Base-by-base conservation (phyloP, 1,140 invertebrate species). In the Xylocopa sonorina region DNA sequence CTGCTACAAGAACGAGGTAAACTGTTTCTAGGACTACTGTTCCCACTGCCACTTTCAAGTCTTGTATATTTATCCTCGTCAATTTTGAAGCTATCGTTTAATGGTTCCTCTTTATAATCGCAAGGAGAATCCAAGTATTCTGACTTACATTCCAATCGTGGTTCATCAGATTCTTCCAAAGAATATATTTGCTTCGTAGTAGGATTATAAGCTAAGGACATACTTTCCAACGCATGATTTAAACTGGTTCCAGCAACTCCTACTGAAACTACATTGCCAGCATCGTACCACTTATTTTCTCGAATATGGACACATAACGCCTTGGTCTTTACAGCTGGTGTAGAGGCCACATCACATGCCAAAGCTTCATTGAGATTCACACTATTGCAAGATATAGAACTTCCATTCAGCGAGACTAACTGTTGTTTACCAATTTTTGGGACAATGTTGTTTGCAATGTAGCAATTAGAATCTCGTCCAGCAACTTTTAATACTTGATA, bases 201-300 rank as follows among this genome's bases (percentile, higher is more conserved):
- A 43, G 93, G 93, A 86, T 92, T 93, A 81, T 94, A 94, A 62
- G 93, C 93, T 85, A 94, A 74, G 63, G 93, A 93, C 91, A 94
- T 94, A 85, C 92, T 94, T 68, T 94, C 92, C 64, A 94, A 82
- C 57, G 93, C 93, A 88, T 93, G 92, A 78, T 93, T 93, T 41
- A 94, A 84, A n/a, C 88, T 92, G 29, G 91, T 88, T 18, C 91
- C 90, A 9, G 89, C 88, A 1, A 91, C 87, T 6, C 90, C 90
- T 6, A 91, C 88, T 6, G 89, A 91, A 10, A 91, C 86, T 10
- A 91, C 80, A 60, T 91, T 92, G 16, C 90, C 88, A n/a, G 90
- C 90, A 63, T 91, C 90, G 38, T 91, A 91, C 90, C 91, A 91
- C 60, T 91, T 91, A 76, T 92, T 92, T 34, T 92, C 90, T 48